Evolutionary conservation across 2,113 vertebrate genomes (phyloP).

Genomic region (Alethe castanea): DNA sequence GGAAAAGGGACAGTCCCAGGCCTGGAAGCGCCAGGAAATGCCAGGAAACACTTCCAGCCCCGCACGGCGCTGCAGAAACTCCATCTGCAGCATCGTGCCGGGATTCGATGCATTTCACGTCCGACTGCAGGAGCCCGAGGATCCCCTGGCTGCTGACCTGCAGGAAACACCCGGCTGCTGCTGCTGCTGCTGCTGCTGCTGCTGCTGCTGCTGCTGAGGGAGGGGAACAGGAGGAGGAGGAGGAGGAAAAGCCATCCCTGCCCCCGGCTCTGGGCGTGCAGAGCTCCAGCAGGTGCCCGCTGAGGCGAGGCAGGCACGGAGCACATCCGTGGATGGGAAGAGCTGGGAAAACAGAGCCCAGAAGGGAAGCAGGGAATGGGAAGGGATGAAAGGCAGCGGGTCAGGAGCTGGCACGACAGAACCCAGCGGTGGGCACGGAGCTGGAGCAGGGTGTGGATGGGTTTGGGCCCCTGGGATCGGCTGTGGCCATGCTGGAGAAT

Average conservation of each 20-base stretch:
- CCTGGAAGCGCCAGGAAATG: not conserved
- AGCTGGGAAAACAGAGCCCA: not conserved
- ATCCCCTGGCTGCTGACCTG: constrained; percentile 38
- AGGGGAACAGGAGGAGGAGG: not conserved
- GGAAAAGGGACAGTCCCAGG: constrained; percentile 4
- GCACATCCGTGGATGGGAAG: not conserved
- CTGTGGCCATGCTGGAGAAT: not conserved
- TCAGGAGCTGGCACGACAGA: not conserved
- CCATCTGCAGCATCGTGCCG: not conserved
- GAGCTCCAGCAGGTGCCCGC: not conserved
- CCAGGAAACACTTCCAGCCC: not conserved
- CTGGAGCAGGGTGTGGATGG: accelerated
- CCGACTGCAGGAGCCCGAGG: constrained; percentile 51
- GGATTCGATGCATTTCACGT: constrained; percentile 59
- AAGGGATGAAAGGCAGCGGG: not conserved
- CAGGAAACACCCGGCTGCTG: not conserved
- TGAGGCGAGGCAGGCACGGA: not conserved
- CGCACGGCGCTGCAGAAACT: not conserved
- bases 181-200: not conserved
- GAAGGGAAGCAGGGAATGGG: not conserved
- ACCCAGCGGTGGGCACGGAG: accelerated
- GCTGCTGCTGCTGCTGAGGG: not conserved
- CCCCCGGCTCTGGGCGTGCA: accelerated
- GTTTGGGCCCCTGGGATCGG: not conserved
- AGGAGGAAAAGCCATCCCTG: not conserved